Evolutionary conservation across 2,797 vertebrate genomes (phyloP).

Genomic region (Stomatorhinus walkeri): DNA sequence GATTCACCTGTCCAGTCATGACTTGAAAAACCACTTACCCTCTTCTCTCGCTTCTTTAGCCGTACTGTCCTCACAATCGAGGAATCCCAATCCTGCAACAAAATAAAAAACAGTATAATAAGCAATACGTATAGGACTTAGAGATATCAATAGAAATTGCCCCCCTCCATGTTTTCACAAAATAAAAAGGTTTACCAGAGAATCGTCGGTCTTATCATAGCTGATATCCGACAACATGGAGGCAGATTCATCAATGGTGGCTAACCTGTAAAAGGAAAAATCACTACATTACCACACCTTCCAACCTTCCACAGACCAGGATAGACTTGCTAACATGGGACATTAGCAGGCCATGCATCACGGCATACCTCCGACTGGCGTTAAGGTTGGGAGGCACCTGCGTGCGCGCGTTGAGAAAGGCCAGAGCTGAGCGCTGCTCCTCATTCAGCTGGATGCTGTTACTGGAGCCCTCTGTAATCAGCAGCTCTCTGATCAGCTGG

Average conservation of each 20-base stretch:
- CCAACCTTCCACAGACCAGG: not conserved
- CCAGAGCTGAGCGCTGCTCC: slow-evolving; percentile 87
- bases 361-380: slow-evolving; percentile 73
- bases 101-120: slow-evolving; percentile 23
- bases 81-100: slow-evolving; percentile 86
- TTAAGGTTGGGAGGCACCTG: slow-evolving; percentile 57
- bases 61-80: slow-evolving; percentile 74
- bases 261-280: slow-evolving; percentile 54
- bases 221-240: slow-evolving; percentile 96
- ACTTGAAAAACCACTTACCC: slow-evolving; percentile 58
- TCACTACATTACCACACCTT: not conserved
- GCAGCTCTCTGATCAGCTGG: slow-evolving; percentile 86
- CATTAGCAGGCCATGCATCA: not conserved
- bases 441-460: slow-evolving; percentile 91
- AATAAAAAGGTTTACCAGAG: slow-evolving; percentile 64
- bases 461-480: slow-evolving; percentile 81
- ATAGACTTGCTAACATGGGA: not conserved
- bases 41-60: slow-evolving; percentile 85
- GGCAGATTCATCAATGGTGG: slow-evolving; percentile 88
- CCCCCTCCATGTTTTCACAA: not conserved
- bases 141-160: not conserved
- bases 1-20: slow-evolving; percentile 13
- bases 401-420: slow-evolving; percentile 80
- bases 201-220: slow-evolving; percentile 95
- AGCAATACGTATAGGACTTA: not conserved